A percentile compares a stretch with the other conserved stretches of the same genome.
These are phyloP conservation scores for Valencia hispanica DNA, from an alignment of 2,797 vertebrate genomes.

Conservation along the genomic window DNA sequence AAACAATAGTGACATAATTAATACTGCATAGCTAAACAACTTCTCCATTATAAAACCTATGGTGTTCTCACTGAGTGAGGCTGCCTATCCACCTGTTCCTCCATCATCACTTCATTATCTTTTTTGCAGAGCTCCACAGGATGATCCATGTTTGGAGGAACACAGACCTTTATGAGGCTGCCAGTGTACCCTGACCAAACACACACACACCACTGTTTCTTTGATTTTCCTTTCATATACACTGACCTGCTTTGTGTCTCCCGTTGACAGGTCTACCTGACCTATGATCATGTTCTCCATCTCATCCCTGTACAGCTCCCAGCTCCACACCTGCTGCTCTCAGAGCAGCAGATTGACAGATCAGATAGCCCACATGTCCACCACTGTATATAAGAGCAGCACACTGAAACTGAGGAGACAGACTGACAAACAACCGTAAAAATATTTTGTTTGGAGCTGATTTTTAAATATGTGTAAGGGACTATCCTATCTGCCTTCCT, in stretches of 20 bases:
- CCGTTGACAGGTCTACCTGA: conserved; percentile 40
- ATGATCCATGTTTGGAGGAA: conserved; percentile 8
- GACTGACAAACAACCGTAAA: neutral
- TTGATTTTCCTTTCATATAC: conserved; percentile 31
- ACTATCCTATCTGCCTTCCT: conserved; percentile 76
- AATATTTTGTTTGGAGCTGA: neutral
- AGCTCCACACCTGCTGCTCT: conserved; percentile 40
- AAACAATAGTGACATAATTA: neutral
- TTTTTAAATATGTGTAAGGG: conserved; percentile 77
- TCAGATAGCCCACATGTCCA: conserved; percentile 34
- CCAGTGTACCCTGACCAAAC: conserved; percentile 38
- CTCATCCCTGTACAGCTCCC: conserved; percentile 11
- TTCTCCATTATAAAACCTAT: conserved; percentile 15
- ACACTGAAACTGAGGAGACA: neutral
- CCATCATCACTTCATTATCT: conserved; percentile 48
- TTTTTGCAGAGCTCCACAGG: conserved; percentile 5
- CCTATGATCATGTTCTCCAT: conserved; percentile 29
- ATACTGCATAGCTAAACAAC: neutral
- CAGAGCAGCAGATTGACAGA: conserved; percentile 22
- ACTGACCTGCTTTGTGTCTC: conserved; percentile 14
- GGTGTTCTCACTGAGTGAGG: conserved; percentile 34
- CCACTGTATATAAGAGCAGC: conserved; percentile 60
- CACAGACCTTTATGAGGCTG: conserved; percentile 8
- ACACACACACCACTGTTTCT: neutral
- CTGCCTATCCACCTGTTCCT: conserved; percentile 50